phyloP scores from a whole-genome alignment of 2,888 invertebrate genomes.

The Eucriotettix oculatus region DNA sequence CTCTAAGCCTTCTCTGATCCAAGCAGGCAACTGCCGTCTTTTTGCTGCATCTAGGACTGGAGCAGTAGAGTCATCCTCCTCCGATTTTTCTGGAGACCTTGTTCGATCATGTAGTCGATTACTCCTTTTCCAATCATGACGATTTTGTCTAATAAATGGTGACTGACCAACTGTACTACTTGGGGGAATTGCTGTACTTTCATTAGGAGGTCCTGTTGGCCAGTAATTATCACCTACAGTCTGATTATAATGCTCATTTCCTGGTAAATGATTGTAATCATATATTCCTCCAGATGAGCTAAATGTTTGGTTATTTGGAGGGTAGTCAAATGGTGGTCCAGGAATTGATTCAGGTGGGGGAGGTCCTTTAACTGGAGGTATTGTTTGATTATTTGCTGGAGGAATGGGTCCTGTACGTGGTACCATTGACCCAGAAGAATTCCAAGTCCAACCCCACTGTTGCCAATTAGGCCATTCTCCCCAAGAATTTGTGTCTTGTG shows the following conservation, averaged over 20 bases:
- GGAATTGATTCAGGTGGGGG: not conserved
- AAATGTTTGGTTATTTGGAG: conserved; percentile 5
- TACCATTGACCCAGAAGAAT: not conserved
- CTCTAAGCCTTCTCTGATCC: conserved; percentile 94
- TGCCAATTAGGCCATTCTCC: conserved; percentile 17
- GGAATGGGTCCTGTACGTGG: not conserved
- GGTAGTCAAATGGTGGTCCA: conserved; percentile 7
- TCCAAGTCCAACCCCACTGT: conserved; percentile 18
- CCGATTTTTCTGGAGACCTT: conserved; percentile 12
- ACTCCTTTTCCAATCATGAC: conserved; percentile 12
- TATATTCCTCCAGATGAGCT: conserved; percentile 3
- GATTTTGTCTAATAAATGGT: conserved; percentile 15
- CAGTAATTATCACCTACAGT: conserved; percentile 5
- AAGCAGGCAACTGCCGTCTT: conserved; percentile 82
- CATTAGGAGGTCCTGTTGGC: conserved; percentile 16
- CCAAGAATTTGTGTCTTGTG: conserved; percentile 15
- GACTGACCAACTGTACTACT: conserved; percentile 21
- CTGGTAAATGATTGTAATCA: conserved; percentile 15
- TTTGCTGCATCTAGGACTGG: conserved; percentile 60
- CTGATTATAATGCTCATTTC: conserved; percentile 7
- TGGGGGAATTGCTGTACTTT: conserved; percentile 19
- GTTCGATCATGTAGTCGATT: conserved; percentile 10
- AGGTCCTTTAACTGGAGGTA: not conserved
- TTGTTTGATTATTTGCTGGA: not conserved
- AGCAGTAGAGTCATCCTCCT: conserved; percentile 13